Evolutionary conservation across 2,113 vertebrate genomes (phyloP), one percentile per base, ranked within the genome.

Genomic region (Pholis gunnellus): DNA sequence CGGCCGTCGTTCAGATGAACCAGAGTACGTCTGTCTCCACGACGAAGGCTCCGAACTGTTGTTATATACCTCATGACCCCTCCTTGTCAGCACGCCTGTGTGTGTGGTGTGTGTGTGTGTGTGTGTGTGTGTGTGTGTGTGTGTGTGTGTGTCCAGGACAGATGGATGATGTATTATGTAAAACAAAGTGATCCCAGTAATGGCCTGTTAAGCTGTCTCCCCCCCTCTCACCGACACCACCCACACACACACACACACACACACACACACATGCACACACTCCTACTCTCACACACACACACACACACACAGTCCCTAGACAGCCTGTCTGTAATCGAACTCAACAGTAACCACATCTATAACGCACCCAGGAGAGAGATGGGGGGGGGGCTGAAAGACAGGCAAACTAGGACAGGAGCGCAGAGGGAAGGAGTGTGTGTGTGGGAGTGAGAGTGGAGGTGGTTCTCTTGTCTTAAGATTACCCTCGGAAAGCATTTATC

Each of bases 141-240:
- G 61, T 71, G 42, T 56, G 83, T 70, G 85, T 64, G 72, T 72
- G 68, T 83, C 75, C 92, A 88, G 91, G 89, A 92, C 95, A 94
- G 94, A 95, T 95, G 94, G 93, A 93, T 91, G 88, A 95, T 94
- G 92, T 93, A 94, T 94, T 94, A 95, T 95, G 93, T 94, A 95
- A 94, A 95, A 93, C 92, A 93, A 91, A 94, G 90, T 93, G 85
- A 94, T 95, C 93, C 91, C 81, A 86, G 89, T 94, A 92, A 92
- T 93, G 93, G 93, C 86, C 88, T 91, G 88, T 94, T 94, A 92
- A 94, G 91, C 90, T 82, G 82, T 48, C 63, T 36, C 52, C 61
- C 34, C 25, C 60, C 67, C 79, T 72, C 56, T 6, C 75, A 75
- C 54, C 72, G 72, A 46, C 78, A 80, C 67, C 75, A 54, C 68